Evolutionary conservation across 2,888 invertebrate genomes (phyloP), one percentile per base, ranked within the genome.

Genomic region (Eupithecia abbreviata): DNA sequence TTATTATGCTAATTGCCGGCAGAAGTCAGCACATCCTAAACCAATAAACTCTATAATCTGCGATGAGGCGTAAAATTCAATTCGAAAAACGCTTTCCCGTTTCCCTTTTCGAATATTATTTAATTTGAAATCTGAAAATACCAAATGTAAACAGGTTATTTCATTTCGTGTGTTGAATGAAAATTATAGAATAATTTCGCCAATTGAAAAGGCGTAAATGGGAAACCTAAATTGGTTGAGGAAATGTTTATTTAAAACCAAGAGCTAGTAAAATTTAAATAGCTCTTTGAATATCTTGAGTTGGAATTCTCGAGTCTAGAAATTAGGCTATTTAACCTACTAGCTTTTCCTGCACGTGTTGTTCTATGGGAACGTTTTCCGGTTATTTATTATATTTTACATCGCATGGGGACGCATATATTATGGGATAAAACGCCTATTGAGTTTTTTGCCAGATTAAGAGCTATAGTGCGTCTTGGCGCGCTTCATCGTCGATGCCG

Each of bases 41-140:
- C 68, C 58, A 72, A 71, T 55, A 72, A 58, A 72, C 55, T 10
- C n/a, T 30, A n/a, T 75, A 72, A 71, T 75, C 58, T 55, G 58
- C 18, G 43, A 45, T 62, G 41, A 30, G 69, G n/a, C 43, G 55
- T 43, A 13, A 9, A 71, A 74, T 74, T 70, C 18, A 58, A 47
- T 62, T 69, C 47, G 30, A 58, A 67, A 73, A 55, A 55, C 66
- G 47, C 13, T 58, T 68, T 13, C 12, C 3, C 55, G 45, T 47
- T 43, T 73, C 41, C 55, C 45, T 68, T 68, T 41, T 58, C 41
- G 41, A 55, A 41, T 71, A 58, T n/a, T 10, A 43, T 43, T 71
- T 58, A 71, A 62, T 71, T 71, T 51, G 9, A 13, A 74, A 49
- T 65, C 65, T 71, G 67, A 68, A 71, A 62, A 58, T 55, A 45